These are phyloP conservation scores for Atrina japonica DNA, from an alignment of 2,888 invertebrate species.

Conservation along the genomic window DNA sequence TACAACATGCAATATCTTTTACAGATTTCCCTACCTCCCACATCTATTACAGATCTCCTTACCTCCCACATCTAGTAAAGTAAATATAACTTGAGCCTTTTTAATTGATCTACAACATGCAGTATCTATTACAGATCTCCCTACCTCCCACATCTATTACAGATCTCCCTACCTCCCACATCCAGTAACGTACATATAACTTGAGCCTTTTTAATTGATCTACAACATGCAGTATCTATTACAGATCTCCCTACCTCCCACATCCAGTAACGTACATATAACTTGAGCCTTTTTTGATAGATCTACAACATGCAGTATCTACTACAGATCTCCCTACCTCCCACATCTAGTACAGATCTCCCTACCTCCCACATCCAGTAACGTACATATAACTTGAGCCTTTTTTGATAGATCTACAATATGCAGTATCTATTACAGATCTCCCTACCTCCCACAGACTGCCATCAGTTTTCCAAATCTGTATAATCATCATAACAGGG, in stretches of 20 bases:
- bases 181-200: too few relatives aligned
- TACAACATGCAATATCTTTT: background rate
- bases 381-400: background rate
- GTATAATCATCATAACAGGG: conserved; percentile 63
- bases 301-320: background rate
- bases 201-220: background rate
- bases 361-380: background rate
- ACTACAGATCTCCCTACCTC: conserved; percentile 59
- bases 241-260: conserved; percentile 50
- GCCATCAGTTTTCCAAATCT: conserved; percentile 59
- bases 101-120: too few relatives aligned
- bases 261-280: too few relatives aligned
- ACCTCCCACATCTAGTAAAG: conserved; percentile 65
- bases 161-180: too few relatives aligned
- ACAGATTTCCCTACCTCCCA: conserved; percentile 57
- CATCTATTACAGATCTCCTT: conserved; percentile 36
- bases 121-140: background rate
- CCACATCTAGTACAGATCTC: background rate
- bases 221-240: background rate
- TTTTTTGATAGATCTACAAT: background rate
- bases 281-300: background rate
- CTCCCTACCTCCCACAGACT: conserved; percentile 60
- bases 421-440: background rate
- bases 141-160: background rate
- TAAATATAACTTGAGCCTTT: too few relatives aligned